These are phyloP conservation scores for Eurytoma adleriae DNA, from an alignment of 2,888 invertebrate species.

Conservation along the genomic window DNA sequence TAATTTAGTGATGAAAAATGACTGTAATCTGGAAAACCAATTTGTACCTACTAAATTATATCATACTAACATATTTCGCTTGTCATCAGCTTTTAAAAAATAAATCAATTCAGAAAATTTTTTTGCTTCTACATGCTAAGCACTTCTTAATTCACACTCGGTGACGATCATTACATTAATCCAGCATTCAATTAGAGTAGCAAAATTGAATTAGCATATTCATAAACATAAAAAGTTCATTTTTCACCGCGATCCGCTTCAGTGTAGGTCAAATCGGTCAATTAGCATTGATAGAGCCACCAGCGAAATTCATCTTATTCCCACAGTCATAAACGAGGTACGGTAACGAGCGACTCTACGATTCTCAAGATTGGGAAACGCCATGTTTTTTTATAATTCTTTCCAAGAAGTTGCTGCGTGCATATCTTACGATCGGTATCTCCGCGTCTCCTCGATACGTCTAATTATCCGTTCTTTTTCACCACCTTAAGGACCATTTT, in stretches of 20 bases:
- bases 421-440: conserved; percentile 26
- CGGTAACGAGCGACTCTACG: background rate
- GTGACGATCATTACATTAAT: no score
- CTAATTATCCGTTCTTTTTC: conserved; percentile 39
- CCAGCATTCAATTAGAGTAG: no score
- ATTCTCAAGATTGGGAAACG: conserved; percentile 34
- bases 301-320: conserved; percentile 1
- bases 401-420: conserved; percentile 18
- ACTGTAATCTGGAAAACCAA: no score
- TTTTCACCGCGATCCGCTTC: background rate
- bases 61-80: no score
- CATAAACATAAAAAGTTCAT: background rate
- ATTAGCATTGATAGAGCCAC: background rate
- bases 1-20: no score
- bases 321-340: background rate
- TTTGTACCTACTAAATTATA: no score
- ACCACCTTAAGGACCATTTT: conserved; percentile 8
- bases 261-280: no score
- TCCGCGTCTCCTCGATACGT: conserved; percentile 26
- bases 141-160: no score
- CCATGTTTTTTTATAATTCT: conserved; percentile 11
- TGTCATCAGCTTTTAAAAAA: no score
- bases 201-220: conserved; percentile 16
- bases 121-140: no score
- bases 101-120: no score